These are phyloP conservation scores for Meliscaeva auricollis DNA, from an alignment of 2,888 invertebrate genomes.

Conservation along the genomic window DNA sequence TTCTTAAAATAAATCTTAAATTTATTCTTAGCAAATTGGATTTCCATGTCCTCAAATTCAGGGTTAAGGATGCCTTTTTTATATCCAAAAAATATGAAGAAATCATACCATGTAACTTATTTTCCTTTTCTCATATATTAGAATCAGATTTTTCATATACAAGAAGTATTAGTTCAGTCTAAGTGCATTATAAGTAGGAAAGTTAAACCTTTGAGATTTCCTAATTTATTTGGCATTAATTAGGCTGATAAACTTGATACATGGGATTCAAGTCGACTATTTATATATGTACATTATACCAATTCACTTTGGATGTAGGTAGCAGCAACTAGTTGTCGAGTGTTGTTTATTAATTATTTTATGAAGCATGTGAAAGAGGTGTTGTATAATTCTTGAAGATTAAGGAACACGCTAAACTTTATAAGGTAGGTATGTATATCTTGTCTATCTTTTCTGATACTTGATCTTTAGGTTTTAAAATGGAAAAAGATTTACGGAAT, in stretches of 20 bases:
- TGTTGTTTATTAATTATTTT: slow-evolving; percentile 14
- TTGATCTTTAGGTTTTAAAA: slow-evolving; percentile 19
- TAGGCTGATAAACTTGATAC: slow-evolving; percentile 45
- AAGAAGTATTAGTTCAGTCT: not conserved
- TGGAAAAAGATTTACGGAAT: not conserved
- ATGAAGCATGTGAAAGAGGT: not conserved
- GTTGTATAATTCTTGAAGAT: slow-evolving; percentile 18
- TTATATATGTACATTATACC: not conserved
- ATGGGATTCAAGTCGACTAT: not conserved
- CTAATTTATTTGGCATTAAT: slow-evolving; percentile 42
- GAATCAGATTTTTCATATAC: too few species aligned
- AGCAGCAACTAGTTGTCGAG: slow-evolving; percentile 8
- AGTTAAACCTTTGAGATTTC: not conserved
- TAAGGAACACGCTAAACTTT: slow-evolving; percentile 8
- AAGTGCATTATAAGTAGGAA: slow-evolving; percentile 10
- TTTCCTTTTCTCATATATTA: too few species aligned
- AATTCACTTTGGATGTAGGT: not conserved
- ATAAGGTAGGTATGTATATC: not conserved
- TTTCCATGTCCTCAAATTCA: too few species aligned
- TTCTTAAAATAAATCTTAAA: not conserved
- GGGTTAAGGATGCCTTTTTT: not conserved
- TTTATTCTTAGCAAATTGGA: not conserved
- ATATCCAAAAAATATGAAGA: too few species aligned
- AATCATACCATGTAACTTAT: too few species aligned
- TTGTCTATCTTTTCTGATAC: not conserved